These are phyloP conservation scores for Cremastinae sp. DNA, from an alignment of 2,888 invertebrate species.

Conservation along the genomic window DNA sequence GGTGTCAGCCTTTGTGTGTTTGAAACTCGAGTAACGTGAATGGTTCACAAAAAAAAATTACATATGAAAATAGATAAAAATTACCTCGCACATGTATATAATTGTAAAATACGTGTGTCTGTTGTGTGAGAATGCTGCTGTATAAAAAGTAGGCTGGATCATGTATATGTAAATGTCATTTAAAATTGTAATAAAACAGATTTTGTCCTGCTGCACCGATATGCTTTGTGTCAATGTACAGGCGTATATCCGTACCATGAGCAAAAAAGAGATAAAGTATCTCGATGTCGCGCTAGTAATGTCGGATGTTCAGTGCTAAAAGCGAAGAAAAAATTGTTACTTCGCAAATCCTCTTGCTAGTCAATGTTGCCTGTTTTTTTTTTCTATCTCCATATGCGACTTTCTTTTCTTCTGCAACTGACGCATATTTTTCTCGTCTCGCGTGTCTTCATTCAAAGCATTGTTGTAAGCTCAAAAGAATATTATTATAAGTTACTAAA, in stretches of 20 bases:
- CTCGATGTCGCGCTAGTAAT: conserved; percentile 30
- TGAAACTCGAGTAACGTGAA: background rate
- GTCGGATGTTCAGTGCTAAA: conserved; percentile 19
- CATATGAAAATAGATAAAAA: conserved; percentile 10
- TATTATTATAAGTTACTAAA: conserved; percentile 26
- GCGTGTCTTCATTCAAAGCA: background rate
- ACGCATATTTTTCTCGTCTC: background rate
- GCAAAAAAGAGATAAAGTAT: conserved; percentile 45
- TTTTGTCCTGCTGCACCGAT: conserved; percentile 65
- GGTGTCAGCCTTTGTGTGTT: background rate
- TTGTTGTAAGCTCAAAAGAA: conserved; percentile 3
- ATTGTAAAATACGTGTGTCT: conserved; percentile 22
- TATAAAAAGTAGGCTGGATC: conserved; percentile 66
- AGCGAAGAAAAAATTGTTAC: conserved; percentile 9
- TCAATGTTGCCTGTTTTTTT: conserved; percentile 32
- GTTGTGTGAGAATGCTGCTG: conserved; percentile 72
- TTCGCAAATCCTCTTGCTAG: conserved; percentile 4
- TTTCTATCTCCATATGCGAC: background rate
- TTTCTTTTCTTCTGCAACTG: background rate
- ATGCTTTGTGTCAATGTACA: conserved; percentile 62
- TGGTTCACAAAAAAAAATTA: background rate
- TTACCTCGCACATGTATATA: conserved; percentile 8
- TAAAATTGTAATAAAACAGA: conserved; percentile 73
- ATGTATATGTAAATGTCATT: conserved; percentile 76
- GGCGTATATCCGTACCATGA: conserved; percentile 58